Percentiles rank a stretch among this genome's conserved stretches.
These are phyloP conservation scores for Chloropsis cyanopogon DNA, from an alignment of 2,113 vertebrate species.

Conservation along the genomic window DNA sequence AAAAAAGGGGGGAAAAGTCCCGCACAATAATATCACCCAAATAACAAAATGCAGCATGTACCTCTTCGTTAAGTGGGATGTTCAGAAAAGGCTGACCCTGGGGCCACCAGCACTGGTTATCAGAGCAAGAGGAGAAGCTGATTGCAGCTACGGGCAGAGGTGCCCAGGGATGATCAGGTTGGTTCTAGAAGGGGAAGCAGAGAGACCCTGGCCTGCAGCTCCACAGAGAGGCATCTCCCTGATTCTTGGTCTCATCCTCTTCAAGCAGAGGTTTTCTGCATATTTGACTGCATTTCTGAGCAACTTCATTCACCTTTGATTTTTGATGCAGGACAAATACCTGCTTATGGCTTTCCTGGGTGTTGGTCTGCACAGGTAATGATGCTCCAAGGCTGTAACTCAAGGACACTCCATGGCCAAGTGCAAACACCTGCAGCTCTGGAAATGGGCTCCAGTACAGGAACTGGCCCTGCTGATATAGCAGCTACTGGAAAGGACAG, in stretches of 20 bases:
- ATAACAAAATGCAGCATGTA: not conserved
- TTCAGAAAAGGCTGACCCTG: not conserved
- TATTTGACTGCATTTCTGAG: not conserved
- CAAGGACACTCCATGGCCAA: not conserved
- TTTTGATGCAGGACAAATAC: not conserved
- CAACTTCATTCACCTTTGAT: not conserved
- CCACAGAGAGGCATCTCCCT: accelerated
- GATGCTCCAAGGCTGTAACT: not conserved
- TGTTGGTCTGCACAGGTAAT: not conserved
- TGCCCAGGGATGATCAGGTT: not conserved
- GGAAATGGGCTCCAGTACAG: not conserved
- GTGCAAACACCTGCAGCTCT: not conserved
- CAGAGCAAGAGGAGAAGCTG: not conserved
- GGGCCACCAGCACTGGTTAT: not conserved
- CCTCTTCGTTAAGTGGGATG: not conserved
- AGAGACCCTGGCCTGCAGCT: not conserved
- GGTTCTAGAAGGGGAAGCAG: not conserved
- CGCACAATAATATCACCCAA: not conserved
- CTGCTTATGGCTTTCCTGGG: not conserved
- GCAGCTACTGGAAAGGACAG: not conserved
- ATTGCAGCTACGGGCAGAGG: not conserved
- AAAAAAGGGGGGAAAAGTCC: accelerated
- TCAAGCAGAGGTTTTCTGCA: not conserved
- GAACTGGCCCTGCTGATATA: not conserved
- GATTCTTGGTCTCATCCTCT: not conserved